Evolutionary conservation across 1,140 invertebrate genomes (phyloP).

Genomic region (Anthonomus grandis): DNA sequence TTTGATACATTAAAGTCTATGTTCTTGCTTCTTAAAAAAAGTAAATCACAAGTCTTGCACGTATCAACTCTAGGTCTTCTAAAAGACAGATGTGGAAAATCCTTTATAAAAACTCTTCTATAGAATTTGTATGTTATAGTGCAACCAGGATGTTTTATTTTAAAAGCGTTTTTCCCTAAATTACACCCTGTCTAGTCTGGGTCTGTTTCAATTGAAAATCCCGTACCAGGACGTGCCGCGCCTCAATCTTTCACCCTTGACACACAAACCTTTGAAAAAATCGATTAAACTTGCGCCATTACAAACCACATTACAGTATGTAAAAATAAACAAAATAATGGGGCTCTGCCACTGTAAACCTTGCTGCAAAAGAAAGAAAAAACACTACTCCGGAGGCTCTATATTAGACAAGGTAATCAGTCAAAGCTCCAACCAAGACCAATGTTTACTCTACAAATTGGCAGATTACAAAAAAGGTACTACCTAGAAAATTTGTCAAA

Average conservation of each 20-base stretch:
- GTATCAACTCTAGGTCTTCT: no score
- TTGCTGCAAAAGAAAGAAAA: slow-evolving; percentile 42
- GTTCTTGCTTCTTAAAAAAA: no score
- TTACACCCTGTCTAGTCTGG: no score
- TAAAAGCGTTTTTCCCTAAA: no score
- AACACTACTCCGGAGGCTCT: slow-evolving; percentile 61
- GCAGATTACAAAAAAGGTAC: slow-evolving; percentile 85
- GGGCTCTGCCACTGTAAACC: slow-evolving; percentile 51
- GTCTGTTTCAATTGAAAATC: not conserved
- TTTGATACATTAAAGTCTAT: no score
- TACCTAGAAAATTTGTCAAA: not conserved
- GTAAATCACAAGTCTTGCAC: no score
- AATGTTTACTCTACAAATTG: slow-evolving; percentile 79
- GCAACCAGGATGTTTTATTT: no score
- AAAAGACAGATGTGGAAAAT: no score
- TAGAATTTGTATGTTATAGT: no score
- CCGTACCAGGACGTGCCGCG: not conserved
- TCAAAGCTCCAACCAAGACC: slow-evolving; percentile 77
- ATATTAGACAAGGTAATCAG: slow-evolving; percentile 85
- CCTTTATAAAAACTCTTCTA: no score
- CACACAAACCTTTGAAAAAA: not conserved
- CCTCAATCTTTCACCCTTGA: not conserved
- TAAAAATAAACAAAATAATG: no score
- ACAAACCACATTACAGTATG: no score
- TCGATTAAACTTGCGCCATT: not conserved